Conservation (phyloP, 2,113 vertebrate genomes). For the Lepus timidus region DNA sequence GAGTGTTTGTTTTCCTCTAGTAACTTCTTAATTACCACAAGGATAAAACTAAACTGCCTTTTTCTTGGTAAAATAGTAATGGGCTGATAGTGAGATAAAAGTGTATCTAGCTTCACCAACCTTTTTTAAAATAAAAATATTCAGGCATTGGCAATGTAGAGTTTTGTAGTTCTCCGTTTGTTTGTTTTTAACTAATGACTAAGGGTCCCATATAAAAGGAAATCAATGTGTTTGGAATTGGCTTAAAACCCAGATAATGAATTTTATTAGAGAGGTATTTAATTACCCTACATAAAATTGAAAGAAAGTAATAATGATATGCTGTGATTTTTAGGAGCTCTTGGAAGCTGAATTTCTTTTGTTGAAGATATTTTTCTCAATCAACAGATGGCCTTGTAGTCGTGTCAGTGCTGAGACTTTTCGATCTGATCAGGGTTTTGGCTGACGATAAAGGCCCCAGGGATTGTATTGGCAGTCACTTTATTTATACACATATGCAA, state of each 20-base stretch:
- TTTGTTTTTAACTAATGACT: neutral
- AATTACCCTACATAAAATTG: neutral
- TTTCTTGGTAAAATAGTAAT: conserved; percentile 24
- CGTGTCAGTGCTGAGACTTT: neutral
- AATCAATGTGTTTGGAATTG: neutral
- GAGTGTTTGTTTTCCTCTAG: no score
- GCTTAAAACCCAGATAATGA: neutral
- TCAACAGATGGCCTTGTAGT: neutral
- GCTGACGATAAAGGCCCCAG: neutral
- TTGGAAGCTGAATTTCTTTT: neutral
- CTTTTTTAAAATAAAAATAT: neutral
- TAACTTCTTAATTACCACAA: neutral
- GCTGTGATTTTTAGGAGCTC: neutral
- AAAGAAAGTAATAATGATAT: neutral
- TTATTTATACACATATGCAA: neutral
- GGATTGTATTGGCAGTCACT: neutral
- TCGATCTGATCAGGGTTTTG: neutral
- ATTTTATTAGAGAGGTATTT: conserved; percentile 30
- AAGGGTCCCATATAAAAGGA: neutral
- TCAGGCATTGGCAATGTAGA: neutral
- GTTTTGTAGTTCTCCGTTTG: neutral
- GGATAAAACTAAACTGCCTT: neutral
- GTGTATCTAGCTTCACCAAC: neutral
- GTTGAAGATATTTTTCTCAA: neutral
- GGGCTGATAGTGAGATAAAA: neutral